These are phyloP conservation scores for Mechanitis mazaeus DNA, from an alignment of 2,888 invertebrate species.

Conservation along the genomic window DNA sequence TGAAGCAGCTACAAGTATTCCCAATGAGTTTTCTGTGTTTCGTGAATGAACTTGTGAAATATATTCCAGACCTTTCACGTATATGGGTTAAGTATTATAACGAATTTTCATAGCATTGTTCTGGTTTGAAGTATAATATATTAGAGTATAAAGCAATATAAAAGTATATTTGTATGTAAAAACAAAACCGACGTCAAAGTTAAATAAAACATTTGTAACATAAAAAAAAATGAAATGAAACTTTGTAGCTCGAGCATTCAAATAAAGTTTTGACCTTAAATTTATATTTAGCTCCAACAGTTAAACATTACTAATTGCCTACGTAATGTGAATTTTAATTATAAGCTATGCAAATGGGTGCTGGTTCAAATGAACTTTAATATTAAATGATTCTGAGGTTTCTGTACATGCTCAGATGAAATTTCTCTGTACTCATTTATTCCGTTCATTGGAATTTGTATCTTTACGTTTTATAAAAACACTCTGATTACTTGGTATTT, in stretches of 20 bases:
- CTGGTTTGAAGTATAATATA: too few relatives aligned
- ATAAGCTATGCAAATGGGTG: conserved; percentile 19
- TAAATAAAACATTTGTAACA: too few relatives aligned
- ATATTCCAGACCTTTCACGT: not conserved
- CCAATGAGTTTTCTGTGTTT: conserved; percentile 16
- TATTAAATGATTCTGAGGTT: conserved; percentile 21
- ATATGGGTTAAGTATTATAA: too few relatives aligned
- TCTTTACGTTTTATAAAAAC: not conserved
- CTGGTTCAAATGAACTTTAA: conserved; percentile 22
- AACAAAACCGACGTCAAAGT: not conserved
- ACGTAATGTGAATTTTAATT: conserved; percentile 21
- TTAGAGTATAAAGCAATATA: too few relatives aligned
- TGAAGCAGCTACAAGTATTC: conserved; percentile 20
- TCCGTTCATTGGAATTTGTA: not conserved
- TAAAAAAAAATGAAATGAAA: not conserved
- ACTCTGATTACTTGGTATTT: too few relatives aligned
- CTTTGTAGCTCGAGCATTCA: not conserved
- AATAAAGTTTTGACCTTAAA: conserved; percentile 6
- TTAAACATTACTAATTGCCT: conserved; percentile 18
- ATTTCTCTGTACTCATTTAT: conserved; percentile 6
- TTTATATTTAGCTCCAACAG: conserved; percentile 1
- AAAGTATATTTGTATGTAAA: too few relatives aligned
- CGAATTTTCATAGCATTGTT: too few relatives aligned
- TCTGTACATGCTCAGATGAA: conserved; percentile 11
- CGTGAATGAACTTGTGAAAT: not conserved